Conservation (phyloP, 2,113 vertebrate species). For the Balaeniceps rex region DNA sequence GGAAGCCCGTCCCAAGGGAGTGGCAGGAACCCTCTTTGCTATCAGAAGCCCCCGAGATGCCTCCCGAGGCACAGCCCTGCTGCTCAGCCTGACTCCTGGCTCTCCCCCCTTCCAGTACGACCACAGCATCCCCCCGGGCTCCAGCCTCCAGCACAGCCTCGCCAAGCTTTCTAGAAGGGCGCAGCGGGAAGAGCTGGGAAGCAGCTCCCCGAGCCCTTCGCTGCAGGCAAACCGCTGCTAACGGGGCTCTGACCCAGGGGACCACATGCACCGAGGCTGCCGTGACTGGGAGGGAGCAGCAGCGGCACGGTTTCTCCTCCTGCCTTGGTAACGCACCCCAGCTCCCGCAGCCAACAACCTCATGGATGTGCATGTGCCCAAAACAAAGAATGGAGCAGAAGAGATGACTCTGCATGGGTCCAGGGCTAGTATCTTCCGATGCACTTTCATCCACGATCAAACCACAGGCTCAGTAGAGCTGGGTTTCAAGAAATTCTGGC, state of each 20-base stretch:
- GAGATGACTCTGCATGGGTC: not conserved
- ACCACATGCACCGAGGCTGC: not conserved
- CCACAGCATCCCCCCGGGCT: not conserved
- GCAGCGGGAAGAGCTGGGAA: not conserved
- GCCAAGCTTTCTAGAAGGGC: not conserved
- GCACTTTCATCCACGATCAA: not conserved
- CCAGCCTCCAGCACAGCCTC: not conserved
- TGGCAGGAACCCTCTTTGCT: not conserved
- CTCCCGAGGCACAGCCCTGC: not conserved
- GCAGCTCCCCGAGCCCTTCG: not conserved
- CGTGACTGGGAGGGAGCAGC: fast-evolving
- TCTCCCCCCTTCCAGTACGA: not conserved
- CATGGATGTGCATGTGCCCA: not conserved
- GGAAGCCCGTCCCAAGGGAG: not conserved
- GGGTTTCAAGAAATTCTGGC: not conserved
- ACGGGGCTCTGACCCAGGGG: not conserved
- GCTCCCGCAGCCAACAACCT: not conserved
- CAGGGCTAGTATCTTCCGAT: conserved; percentile 58
- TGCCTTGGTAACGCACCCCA: not conserved
- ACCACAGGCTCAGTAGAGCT: not conserved
- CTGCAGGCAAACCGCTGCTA: not conserved
- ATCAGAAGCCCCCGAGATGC: not conserved
- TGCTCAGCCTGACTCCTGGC: not conserved
- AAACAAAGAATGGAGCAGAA: conserved; percentile 32
- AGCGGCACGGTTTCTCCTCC: not conserved